Percentiles rank a stretch among this genome's conserved stretches.
phyloP scores from a whole-genome alignment of 2,797 vertebrate species.

The Apodemus agrarius region DNA sequence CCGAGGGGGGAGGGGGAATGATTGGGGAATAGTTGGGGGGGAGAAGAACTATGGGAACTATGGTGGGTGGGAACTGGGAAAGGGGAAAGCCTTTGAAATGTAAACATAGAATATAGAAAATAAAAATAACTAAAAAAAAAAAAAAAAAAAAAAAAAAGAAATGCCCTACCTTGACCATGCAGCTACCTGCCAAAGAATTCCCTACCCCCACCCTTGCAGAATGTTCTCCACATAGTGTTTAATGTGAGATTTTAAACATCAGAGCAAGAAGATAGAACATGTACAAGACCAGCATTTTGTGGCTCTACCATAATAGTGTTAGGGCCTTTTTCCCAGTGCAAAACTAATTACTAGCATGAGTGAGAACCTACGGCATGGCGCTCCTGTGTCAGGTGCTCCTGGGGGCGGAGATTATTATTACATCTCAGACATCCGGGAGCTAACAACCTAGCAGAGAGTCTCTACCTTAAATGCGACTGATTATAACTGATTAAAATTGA shows the following conservation, averaged over 20 bases:
- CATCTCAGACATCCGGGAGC: not conserved
- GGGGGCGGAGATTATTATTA: not conserved
- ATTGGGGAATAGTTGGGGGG: too few species aligned
- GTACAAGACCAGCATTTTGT: not conserved
- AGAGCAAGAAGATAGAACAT: not conserved
- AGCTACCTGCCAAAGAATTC: not conserved
- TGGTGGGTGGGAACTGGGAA: too few species aligned
- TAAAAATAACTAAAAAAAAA: too few species aligned
- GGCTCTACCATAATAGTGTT: not conserved
- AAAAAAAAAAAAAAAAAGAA: too few species aligned
- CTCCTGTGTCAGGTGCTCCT: not conserved
- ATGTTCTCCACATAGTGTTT: not conserved
- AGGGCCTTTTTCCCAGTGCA: not conserved
- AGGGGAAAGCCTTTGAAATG: too few species aligned
- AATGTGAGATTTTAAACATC: constrained; percentile 37
- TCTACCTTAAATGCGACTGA: not conserved
- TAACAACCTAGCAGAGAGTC: not conserved
- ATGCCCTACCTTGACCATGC: constrained; percentile 12
- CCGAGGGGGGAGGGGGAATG: too few species aligned
- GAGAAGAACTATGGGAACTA: too few species aligned
- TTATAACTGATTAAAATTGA: constrained; percentile 18
- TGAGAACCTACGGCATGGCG: not conserved
- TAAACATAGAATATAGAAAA: too few species aligned
- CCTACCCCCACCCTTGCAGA: not conserved
- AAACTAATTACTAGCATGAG: not conserved